phyloP scores from a whole-genome alignment of 2,113 vertebrate genomes.

The Clupea harengus region DNA sequence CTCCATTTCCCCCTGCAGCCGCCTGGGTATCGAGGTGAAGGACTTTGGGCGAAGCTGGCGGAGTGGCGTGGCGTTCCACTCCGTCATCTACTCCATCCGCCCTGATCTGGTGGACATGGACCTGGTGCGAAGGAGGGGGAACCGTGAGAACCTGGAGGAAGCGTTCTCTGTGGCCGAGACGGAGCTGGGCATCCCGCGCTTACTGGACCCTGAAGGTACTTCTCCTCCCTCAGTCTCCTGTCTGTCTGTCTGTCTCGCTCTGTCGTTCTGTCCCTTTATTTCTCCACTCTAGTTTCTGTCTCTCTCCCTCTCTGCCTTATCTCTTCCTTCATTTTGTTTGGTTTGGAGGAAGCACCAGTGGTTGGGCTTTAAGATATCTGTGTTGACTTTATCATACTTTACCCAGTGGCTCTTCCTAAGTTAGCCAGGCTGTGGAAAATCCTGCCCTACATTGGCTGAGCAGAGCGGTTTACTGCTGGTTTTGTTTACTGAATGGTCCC shows the following conservation, averaged over 20 bases:
- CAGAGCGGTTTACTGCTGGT: slow-evolving; percentile 24
- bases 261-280: background rate
- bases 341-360: background rate
- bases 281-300: background rate
- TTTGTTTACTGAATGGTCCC: slow-evolving; percentile 2
- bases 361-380: background rate
- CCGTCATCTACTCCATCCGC: slow-evolving; percentile 85
- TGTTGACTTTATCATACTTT: background rate
- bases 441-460: background rate
- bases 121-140: slow-evolving; percentile 75
- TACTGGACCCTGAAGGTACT: slow-evolving; percentile 93
- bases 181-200: slow-evolving; percentile 87
- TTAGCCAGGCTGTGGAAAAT: background rate
- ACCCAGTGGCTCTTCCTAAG: background rate
- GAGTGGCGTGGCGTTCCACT: slow-evolving; percentile 89
- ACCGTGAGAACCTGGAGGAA: slow-evolving; percentile 88
- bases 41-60: slow-evolving; percentile 96
- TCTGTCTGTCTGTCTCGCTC: background rate
- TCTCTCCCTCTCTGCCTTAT: background rate
- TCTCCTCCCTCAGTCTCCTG: background rate
- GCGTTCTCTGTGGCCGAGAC: slow-evolving; percentile 89
- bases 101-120: slow-evolving; percentile 92
- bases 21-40: slow-evolving; percentile 85
- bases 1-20: slow-evolving; percentile 61
- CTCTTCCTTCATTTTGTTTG: background rate